Conservation (phyloP, 2,888 invertebrate genomes). For the Diaprepes abbreviatus region DNA sequence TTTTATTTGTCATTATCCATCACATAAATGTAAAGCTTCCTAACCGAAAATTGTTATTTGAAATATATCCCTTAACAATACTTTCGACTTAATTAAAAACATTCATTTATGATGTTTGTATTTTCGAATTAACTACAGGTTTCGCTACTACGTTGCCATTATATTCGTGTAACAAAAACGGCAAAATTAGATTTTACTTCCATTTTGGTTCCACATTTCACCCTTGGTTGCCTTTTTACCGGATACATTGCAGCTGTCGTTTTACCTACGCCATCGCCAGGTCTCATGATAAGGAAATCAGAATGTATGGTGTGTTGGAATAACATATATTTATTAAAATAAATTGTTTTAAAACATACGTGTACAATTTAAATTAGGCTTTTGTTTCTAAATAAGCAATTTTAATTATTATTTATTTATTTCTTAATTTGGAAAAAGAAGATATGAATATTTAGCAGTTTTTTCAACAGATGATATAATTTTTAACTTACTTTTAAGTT, state of each 20-base stretch:
- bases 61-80: too few relatives aligned
- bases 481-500: too few relatives aligned
- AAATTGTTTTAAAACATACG: not conserved
- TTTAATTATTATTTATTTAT: too few relatives aligned
- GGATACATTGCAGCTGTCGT: slow-evolving; percentile 53
- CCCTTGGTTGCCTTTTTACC: slow-evolving; percentile 51
- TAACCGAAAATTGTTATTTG: too few relatives aligned
- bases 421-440: too few relatives aligned
- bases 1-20: too few relatives aligned
- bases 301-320: slow-evolving; percentile 31
- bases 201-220: slow-evolving; percentile 48
- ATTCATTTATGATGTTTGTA: slow-evolving; percentile 4
- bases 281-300: slow-evolving; percentile 43
- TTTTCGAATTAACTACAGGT: slow-evolving; percentile 1
- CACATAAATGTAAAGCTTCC: too few relatives aligned
- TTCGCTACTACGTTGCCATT: slow-evolving; percentile 16
- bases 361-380: too few relatives aligned
- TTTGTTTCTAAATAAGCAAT: too few relatives aligned
- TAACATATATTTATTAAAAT: not conserved
- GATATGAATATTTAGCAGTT: too few relatives aligned
- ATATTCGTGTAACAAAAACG: slow-evolving; percentile 26
- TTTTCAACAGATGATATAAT: too few relatives aligned
- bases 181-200: slow-evolving; percentile 46
- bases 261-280: slow-evolving; percentile 43
- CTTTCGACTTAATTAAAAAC: not conserved